Base-by-base conservation (phyloP, 2,113 vertebrate species). In the Cyanocitta stelleri region DNA sequence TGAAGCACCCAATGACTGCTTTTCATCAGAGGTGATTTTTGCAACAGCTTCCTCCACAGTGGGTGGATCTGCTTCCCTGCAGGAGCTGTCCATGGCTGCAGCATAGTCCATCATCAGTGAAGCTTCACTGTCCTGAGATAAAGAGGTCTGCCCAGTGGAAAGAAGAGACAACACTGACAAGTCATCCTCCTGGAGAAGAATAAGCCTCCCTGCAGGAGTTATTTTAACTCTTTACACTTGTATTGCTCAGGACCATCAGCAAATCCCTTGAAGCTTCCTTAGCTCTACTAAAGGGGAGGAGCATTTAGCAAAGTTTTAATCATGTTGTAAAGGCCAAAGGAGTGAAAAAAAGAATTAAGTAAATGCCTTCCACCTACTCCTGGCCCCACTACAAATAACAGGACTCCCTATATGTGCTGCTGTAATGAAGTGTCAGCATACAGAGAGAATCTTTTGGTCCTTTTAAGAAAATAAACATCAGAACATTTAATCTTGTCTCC, bases 41-140 rank as follows among this genome's bases (percentile, higher is more conserved):
- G 84, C 80, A 2, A 64, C n/a, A 1, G 96, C 81, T 2, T 84
- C 85, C 41, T 96, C 97, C 6, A 51, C 44, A 16, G 89, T 43
- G 71, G 97, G 96, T 63, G 71, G 80, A 37, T 97, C 56, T 71
- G 87, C 97, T 63, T 97, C 98, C 23, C 97, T 98, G 95, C 89
- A 97, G 7, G 98, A 97, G 46, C 98, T 97, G 32, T 99, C 99
- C 99, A 99, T 98, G 23, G 99, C 98, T 41, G 99, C 99, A 10
- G 98, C 98, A 12, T 99, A 99, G 95, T 98, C 98, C 35, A 98
- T 98, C 99, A 99, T 99, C 88, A 99, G 97, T 35, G 98, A 95
- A 39, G 98, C 97, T 58, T 98, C 98, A 7, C 98, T 98, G 79
- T 99, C 99, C 98, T 99, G 99, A 98, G 99, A 98, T 58, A 98